A percentile compares a stretch with the other conserved stretches of the same genome.
These are phyloP conservation scores for Psilopsiagon aymara DNA, from an alignment of 2,113 vertebrate genomes.

Conservation along the genomic window DNA sequence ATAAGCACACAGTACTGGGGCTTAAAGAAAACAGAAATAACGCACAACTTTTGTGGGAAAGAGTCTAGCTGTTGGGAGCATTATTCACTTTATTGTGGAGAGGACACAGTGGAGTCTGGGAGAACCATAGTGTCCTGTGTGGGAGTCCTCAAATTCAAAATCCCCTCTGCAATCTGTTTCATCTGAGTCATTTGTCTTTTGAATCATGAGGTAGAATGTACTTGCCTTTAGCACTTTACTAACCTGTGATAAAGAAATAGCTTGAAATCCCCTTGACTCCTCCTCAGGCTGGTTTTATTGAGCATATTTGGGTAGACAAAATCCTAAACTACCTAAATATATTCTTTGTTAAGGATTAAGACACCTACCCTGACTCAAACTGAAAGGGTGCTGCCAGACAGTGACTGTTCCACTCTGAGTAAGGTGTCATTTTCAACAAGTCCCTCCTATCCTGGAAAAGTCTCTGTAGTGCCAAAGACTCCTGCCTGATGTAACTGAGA, in stretches of 20 bases:
- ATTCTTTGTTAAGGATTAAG: not conserved
- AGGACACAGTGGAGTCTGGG: not conserved
- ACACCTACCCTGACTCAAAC: not conserved
- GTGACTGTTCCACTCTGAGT: not conserved
- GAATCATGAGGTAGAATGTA: constrained; percentile 25
- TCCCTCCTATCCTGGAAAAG: not conserved
- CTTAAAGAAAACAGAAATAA: constrained; percentile 19
- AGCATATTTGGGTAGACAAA: not conserved
- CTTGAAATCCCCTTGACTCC: constrained; percentile 7
- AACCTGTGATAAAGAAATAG: not conserved
- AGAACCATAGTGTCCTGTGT: not conserved
- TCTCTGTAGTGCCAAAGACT: not conserved
- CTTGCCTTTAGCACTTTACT: not conserved
- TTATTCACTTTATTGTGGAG: not conserved
- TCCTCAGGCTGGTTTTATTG: not conserved
- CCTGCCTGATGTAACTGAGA: not conserved
- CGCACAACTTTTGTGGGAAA: not conserved
- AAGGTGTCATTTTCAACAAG: not conserved
- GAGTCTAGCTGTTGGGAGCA: not conserved
- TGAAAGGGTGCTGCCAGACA: not conserved
- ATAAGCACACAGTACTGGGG: not conserved
- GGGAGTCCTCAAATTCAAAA: constrained; percentile 8
- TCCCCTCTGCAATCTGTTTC: not conserved
- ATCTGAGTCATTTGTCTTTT: constrained; percentile 4
- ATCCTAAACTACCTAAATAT: not conserved